These are phyloP conservation scores for Encarsia formosa DNA, from an alignment of 2,888 invertebrate genomes.

Conservation along the genomic window DNA sequence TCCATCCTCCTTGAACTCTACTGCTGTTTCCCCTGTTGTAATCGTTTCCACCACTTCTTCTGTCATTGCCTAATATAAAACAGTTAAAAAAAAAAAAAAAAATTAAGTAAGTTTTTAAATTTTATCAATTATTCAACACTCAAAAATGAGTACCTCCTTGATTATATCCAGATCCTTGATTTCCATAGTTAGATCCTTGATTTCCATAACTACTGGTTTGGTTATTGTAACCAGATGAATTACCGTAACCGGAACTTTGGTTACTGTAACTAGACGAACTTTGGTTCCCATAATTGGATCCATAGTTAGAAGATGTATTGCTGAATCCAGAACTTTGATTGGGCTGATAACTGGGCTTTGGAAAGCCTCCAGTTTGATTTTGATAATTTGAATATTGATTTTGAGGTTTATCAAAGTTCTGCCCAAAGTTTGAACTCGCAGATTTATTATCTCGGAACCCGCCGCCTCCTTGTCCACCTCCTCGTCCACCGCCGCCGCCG, in stretches of 20 bases:
- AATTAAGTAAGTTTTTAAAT: no score
- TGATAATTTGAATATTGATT: neutral
- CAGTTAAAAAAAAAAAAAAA: neutral
- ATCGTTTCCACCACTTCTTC: slow-evolving; percentile 17
- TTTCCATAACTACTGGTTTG: slow-evolving; percentile 1
- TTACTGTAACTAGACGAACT: slow-evolving; percentile 1
- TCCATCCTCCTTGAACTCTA: slow-evolving; percentile 46
- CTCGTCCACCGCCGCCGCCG: slow-evolving; percentile 37
- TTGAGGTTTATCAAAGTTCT: slow-evolving; percentile 31
- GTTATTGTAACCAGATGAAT: slow-evolving; percentile 7
- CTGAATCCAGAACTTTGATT: slow-evolving; percentile 6
- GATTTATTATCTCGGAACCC: slow-evolving; percentile 38
- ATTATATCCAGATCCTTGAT: slow-evolving; percentile 8
- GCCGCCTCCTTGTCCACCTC: slow-evolving; percentile 32
- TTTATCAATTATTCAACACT: no score
- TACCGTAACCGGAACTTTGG: slow-evolving; percentile 4
- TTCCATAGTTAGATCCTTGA: slow-evolving; percentile 8
- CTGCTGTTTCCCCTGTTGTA: slow-evolving; percentile 38
- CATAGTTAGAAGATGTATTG: neutral
- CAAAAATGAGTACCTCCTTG: slow-evolving; percentile 8
- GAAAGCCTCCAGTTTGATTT: slow-evolving; percentile 1
- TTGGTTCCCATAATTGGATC: slow-evolving; percentile 6
- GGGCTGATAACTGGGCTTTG: neutral
- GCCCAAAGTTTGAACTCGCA: slow-evolving; percentile 34
- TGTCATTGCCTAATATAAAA: slow-evolving; percentile 15